A percentile compares a stretch with the other conserved stretches of the same genome.
Conservation (phyloP, 2,797 vertebrate species). For the Muscicapa striata region DNA sequence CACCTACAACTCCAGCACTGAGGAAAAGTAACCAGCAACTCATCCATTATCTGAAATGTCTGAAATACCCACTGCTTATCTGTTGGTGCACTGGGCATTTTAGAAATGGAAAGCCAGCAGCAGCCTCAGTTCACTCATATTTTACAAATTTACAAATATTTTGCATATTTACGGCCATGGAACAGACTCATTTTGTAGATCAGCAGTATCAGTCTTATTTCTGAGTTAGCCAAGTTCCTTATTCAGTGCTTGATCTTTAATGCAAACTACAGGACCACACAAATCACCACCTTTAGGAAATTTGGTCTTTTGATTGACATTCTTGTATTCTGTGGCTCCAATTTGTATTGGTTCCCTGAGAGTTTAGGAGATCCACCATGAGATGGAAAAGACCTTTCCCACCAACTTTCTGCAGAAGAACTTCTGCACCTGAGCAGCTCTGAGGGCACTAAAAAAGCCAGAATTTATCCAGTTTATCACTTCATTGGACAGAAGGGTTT, state of each 20-base stretch:
- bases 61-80: not conserved
- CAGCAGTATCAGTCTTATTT: not conserved
- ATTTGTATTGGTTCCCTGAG: not conserved
- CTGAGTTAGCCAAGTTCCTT: not conserved
- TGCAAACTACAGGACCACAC: not conserved
- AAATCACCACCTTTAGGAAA: not conserved
- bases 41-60: not conserved
- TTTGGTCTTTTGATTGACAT: not conserved
- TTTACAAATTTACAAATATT: not conserved
- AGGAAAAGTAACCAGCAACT: not conserved
- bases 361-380: not conserved
- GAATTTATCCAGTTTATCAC: not conserved
- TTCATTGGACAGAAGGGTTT: not conserved
- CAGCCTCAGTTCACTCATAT: not conserved
- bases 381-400: not conserved
- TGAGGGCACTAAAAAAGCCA: not conserved
- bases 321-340: not conserved
- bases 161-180: not conserved
- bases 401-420: not conserved
- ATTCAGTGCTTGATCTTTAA: not conserved
- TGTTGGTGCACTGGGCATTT: not conserved
- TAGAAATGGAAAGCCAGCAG: not conserved
- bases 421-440: not conserved
- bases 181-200: not conserved
- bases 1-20: not conserved